Evolutionary conservation across 1,140 invertebrate species (phyloP), one percentile per base, ranked within the genome.

Genomic region (Pollicipes pollicipes): DNA sequence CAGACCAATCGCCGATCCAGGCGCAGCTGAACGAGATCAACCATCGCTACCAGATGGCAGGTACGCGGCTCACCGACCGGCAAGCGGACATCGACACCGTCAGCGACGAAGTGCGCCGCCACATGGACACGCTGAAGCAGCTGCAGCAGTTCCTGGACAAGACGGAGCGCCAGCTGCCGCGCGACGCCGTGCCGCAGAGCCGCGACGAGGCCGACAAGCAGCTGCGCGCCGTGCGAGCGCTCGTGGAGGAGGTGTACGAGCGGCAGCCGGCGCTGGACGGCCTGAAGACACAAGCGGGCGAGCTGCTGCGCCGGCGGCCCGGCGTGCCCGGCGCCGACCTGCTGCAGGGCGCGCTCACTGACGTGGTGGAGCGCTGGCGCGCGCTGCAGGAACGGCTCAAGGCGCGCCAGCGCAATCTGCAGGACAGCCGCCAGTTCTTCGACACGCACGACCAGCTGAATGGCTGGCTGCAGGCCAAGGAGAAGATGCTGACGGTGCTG

Each of bases 21-120:
- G 91, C 95, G 77, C 92, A 97, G 77, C 79, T 98, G 63, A 88
- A 88, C 16, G 93, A 97, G 80, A 93, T 96, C 75, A 96, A 95
- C 81, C 93, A 95, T 80, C 84, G 94, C 37, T 97, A 97, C 79
- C 87, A 88, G 37, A 80, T 95, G 45, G 81, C 97, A 26, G 93
- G 93, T 21, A 90, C 92, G 28, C 88, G 89, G 73, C 82, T 97
- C 26, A 84, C 85, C 3, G 95, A 97, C 80, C 83, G 94, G 8
- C 91, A 94, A 78, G 85, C 85, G 29, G 93, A 97, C 76, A 81
- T 97, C 26, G 90, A 95, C 77, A 83, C 82, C n/a, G 83, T 89
- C 32, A 83, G 85, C 66, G 91, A 94, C 32, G 92, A 95, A 78
- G 79, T 96, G 2, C 88, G 86, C 70, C 45, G 45, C 45, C 45